Evolutionary conservation across 2,888 invertebrate genomes (phyloP), one percentile per base, ranked within the genome.

Genomic region (Lysandra coridon): DNA sequence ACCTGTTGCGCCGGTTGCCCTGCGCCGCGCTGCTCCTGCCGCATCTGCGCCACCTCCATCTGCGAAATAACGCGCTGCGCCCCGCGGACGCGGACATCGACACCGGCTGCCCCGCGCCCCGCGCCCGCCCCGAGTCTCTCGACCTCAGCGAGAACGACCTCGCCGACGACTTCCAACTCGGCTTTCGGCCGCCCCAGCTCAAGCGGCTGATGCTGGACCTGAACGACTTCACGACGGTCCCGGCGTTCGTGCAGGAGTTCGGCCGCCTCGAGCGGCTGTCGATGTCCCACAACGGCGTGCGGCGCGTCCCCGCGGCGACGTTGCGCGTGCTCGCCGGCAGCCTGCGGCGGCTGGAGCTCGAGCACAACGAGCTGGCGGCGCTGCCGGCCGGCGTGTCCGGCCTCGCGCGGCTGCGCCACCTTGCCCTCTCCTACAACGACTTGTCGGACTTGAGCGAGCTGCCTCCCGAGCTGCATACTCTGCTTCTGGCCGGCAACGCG

Each of bases 61-160:
- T 97, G 40, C 92, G 96, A 10, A 87, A 88, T 81, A 92, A 92
- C 83, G 83, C 86, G 73, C 84, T 92, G 79, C 86, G 84, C 1
- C 79, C 89, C 83, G 73, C 80, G 64, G 30, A 30, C 23, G 30
- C 64, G 23, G 30, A 64, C 10, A 1, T 30, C 78, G 85, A 87
- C 82, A 81, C 82, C 74, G 83, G 86, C 14, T 88, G 90, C 79
- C 90, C 84, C 76, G 89, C 89, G 79, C 89, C 93, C 37, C 88
- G 89, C 78, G 95, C 95, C 83, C 96, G 95, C 83, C 87, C 98
- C 75, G 97, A 98, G 84, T 97, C 97, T 82, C 93, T 98, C 30
- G 98, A 98, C 88, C 90, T 98, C 79, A 97, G 97, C 23, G 96
- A 97, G 87, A 98, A 98, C 87, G 96, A 97, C 83, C 95, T 98